These are phyloP conservation scores for Matsumyia berberina DNA, from an alignment of 2,888 invertebrate species.

Conservation along the genomic window DNA sequence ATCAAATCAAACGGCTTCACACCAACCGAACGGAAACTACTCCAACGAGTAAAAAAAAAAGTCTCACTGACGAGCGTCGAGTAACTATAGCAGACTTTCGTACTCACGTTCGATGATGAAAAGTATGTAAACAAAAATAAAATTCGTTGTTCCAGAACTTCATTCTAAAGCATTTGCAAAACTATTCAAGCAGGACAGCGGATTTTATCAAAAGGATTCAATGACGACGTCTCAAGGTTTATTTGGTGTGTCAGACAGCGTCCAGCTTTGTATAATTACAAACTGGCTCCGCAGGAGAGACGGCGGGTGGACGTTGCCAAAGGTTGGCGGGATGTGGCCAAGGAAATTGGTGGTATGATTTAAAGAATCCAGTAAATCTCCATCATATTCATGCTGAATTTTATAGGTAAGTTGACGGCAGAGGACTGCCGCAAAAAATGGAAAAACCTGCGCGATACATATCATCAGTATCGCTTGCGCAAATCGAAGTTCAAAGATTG, in stretches of 20 bases:
- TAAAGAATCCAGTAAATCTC: not conserved
- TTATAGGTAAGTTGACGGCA: conserved; percentile 80
- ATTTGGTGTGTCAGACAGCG: conserved; percentile 80
- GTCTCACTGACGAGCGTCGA: conserved; percentile 24
- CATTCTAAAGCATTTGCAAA: not conserved
- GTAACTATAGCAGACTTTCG: conserved; percentile 20
- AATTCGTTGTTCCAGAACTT: conserved; percentile 19
- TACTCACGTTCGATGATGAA: conserved; percentile 28
- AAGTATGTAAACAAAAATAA: conserved; percentile 33
- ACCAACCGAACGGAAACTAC: conserved; percentile 1
- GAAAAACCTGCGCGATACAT: conserved; percentile 83
- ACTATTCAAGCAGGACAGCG: conserved; percentile 22
- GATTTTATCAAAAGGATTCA: conserved; percentile 19
- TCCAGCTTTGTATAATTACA: conserved; percentile 82
- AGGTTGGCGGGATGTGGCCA: conserved; percentile 82
- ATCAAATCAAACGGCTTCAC: not conserved
- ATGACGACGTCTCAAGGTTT: conserved; percentile 40
- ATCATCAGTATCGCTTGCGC: conserved; percentile 79
- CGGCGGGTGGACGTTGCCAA: conserved; percentile 81
- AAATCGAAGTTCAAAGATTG: conserved; percentile 55
- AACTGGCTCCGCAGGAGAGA: conserved; percentile 81
- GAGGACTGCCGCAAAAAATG: conserved; percentile 82
- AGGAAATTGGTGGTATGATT: conserved; percentile 81
- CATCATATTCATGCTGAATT: not conserved
- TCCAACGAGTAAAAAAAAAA: conserved; percentile 42